Conservation (phyloP, 2,797 vertebrate species). For the Onychomys torridus region DNA sequence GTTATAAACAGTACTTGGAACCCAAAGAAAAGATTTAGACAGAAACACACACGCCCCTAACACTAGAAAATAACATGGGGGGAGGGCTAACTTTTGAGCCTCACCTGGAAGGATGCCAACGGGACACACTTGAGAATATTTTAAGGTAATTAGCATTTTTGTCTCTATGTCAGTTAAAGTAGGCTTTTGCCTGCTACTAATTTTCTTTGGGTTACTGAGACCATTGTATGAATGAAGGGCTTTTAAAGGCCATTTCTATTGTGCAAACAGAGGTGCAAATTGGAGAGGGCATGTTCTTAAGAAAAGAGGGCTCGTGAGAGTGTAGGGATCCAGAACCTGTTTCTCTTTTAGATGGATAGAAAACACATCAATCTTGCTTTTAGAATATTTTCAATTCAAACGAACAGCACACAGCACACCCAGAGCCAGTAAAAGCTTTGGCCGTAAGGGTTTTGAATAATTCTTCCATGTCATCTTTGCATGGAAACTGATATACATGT, state of each 20-base stretch:
- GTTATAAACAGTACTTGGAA: neutral
- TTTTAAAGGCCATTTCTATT: conserved; percentile 82
- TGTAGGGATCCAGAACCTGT: conserved; percentile 80
- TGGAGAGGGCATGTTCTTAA: conserved; percentile 81
- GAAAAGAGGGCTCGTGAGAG: conserved; percentile 78
- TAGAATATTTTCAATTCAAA: conserved; percentile 85
- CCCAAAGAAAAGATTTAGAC: conserved; percentile 54
- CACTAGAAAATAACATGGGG: conserved; percentile 64
- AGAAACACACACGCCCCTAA: conserved; percentile 36
- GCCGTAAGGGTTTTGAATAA: conserved; percentile 55
- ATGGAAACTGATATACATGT: conserved; percentile 53
- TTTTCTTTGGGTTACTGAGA: conserved; percentile 84
- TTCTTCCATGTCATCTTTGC: conserved; percentile 39
- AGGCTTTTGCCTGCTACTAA: conserved; percentile 84
- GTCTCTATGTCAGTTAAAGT: conserved; percentile 84
- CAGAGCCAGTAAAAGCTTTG: conserved; percentile 41
- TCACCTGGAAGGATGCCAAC: conserved; percentile 81
- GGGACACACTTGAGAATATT: conserved; percentile 83
- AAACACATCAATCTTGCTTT: conserved; percentile 86
- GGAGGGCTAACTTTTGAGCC: conserved; percentile 64
- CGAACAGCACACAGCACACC: conserved; percentile 64
- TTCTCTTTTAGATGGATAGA: conserved; percentile 83
- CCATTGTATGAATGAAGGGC: conserved; percentile 81
- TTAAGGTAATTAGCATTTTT: conserved; percentile 85
- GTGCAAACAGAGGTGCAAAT: conserved; percentile 83